Evolutionary conservation across 2,888 invertebrate genomes (phyloP).

Genomic region (Drosophila anomalata): DNA sequence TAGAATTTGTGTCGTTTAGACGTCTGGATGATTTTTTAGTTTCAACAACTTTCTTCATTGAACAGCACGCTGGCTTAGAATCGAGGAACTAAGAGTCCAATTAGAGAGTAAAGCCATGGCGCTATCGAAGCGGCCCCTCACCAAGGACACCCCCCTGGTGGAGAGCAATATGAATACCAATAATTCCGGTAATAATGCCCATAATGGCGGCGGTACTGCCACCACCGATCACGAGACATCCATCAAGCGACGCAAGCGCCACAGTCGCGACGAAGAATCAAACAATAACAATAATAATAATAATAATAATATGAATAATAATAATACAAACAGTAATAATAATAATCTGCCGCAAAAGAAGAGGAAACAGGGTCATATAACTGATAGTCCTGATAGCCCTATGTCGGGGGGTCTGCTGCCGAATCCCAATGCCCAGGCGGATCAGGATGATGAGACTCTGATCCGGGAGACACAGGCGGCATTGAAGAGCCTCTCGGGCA

Average conservation of each 20-base stretch:
- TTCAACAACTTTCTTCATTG: constrained; percentile 5
- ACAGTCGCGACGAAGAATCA: constrained; percentile 83
- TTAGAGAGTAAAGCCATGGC: constrained; percentile 72
- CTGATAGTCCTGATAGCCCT: constrained; percentile 38
- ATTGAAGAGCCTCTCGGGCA: constrained; percentile 93
- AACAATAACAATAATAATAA: constrained; percentile 55
- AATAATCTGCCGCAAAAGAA: constrained; percentile 82
- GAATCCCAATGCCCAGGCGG: constrained; percentile 64
- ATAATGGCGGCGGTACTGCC: constrained; percentile 44
- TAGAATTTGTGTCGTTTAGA: constrained; percentile 3
- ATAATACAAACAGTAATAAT: constrained; percentile 53
- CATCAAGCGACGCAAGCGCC: constrained; percentile 83
- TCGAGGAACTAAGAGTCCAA: not conserved
- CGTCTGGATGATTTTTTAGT: not conserved
- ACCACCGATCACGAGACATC: constrained; percentile 81
- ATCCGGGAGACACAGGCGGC: constrained; percentile 95
- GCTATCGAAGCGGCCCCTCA: constrained; percentile 83
- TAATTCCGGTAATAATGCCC: constrained; percentile 43
- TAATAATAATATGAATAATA: constrained; percentile 52
- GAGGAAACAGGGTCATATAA: constrained; percentile 63
- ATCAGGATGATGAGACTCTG: constrained; percentile 91
- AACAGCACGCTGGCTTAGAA: constrained; percentile 23
- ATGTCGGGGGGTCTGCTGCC: constrained; percentile 13
- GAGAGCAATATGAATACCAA: constrained; percentile 75
- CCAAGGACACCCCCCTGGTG: constrained; percentile 82